Conservation (phyloP, 2,888 invertebrate genomes). For the Napeogenes inachia region DNA sequence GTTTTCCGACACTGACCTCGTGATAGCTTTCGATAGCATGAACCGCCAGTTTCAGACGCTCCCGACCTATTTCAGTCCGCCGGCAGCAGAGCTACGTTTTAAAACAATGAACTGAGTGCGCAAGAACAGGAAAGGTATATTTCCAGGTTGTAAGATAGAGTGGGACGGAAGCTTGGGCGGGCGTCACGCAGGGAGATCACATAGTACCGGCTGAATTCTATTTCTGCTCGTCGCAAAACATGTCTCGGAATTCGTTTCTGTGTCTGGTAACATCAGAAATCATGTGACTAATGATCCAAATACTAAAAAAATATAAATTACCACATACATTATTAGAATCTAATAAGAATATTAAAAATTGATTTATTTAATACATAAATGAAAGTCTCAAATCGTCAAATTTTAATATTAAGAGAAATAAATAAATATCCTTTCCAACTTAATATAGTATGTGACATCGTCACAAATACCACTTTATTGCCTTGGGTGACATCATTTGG, state of each 20-base stretch:
- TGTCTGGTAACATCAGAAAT: constrained; percentile 73
- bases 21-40: constrained; percentile 66
- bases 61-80: constrained; percentile 74
- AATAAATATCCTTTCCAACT: constrained; percentile 29
- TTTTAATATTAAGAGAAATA: background rate
- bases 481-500: constrained; percentile 50
- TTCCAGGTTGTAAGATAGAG: constrained; percentile 52
- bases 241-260: constrained; percentile 77
- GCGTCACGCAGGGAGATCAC: constrained; percentile 70
- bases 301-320: constrained; percentile 39
- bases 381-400: no score
- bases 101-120: constrained; percentile 73
- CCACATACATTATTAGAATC: constrained; percentile 32
- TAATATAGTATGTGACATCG: constrained; percentile 42
- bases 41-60: constrained; percentile 71
- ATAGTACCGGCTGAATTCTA: constrained; percentile 73
- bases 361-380: no score
- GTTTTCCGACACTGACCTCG: constrained; percentile 72
- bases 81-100: constrained; percentile 64
- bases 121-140: constrained; percentile 64
- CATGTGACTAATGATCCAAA: constrained; percentile 71
- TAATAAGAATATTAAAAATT: background rate
- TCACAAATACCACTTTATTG: constrained; percentile 55
- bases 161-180: constrained; percentile 54
- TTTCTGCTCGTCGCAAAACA: constrained; percentile 73